Evolutionary conservation across 2,113 vertebrate genomes (phyloP).

Genomic region (Poecile atricapillus): DNA sequence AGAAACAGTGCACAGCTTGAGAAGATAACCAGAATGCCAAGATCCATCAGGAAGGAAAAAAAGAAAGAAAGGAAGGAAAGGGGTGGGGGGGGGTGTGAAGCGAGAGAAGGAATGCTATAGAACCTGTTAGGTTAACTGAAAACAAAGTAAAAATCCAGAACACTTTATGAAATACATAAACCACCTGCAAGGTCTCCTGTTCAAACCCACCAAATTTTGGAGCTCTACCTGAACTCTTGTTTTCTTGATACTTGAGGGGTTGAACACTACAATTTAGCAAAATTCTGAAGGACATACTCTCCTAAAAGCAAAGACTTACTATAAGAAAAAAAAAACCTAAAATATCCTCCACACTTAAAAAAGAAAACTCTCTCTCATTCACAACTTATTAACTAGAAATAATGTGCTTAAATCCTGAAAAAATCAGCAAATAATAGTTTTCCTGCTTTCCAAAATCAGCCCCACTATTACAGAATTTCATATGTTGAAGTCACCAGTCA

Average conservation of each 20-base stretch:
- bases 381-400: not conserved
- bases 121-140: not conserved
- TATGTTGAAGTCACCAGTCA: not conserved
- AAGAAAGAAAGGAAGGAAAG: not conserved
- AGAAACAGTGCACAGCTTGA: not conserved
- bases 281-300: not conserved
- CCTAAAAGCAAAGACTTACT: not conserved
- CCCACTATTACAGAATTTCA: not conserved
- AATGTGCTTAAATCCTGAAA: not conserved
- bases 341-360: not conserved
- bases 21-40: not conserved
- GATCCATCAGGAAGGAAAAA: not conserved
- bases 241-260: not conserved
- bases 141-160: not conserved
- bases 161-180: not conserved
- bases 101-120: no score
- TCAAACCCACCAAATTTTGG: not conserved
- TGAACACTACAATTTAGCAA: not conserved
- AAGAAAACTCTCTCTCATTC: not conserved
- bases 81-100: accelerated
- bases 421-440: not conserved
- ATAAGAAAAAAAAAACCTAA: not conserved
- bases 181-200: not conserved
- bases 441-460: not conserved
- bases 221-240: not conserved